Evolutionary conservation across 2,888 invertebrate species (phyloP).

Genomic region (Mythimna lalbum): DNA sequence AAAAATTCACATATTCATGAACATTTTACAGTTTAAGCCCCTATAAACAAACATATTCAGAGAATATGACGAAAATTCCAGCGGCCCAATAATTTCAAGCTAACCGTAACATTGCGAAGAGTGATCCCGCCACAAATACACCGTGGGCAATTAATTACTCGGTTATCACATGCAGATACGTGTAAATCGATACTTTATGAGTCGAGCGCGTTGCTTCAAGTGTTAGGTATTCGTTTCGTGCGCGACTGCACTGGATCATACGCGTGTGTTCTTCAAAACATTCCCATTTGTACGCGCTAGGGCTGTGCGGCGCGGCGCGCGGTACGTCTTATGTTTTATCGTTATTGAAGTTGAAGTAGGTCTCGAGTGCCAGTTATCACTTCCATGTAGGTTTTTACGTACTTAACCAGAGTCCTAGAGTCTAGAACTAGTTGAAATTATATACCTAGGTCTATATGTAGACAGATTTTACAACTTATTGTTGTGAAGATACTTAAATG

Average conservation of each 20-base stretch:
- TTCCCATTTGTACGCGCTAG: slow-evolving; percentile 71
- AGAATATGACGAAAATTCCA: slow-evolving; percentile 24
- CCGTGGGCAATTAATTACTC: slow-evolving; percentile 66
- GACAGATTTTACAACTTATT: not conserved
- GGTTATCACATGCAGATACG: slow-evolving; percentile 68
- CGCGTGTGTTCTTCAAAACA: slow-evolving; percentile 87
- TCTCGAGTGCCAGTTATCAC: slow-evolving; percentile 35
- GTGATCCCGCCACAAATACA: slow-evolving; percentile 62
- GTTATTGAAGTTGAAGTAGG: slow-evolving; percentile 35
- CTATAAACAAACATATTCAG: not conserved
- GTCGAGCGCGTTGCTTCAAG: slow-evolving; percentile 76
- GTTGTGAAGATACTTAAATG: not conserved
- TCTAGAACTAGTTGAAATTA: slow-evolving; percentile 15
- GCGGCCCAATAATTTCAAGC: slow-evolving; percentile 45
- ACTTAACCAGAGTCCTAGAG: not conserved
- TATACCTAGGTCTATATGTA: not conserved
- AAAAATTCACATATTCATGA: no score
- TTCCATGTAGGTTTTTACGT: slow-evolving; percentile 29
- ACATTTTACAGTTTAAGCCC: not conserved
- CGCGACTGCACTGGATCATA: slow-evolving; percentile 76
- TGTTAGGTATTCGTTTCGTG: slow-evolving; percentile 80
- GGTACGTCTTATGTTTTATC: slow-evolving; percentile 40
- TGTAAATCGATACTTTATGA: slow-evolving; percentile 74
- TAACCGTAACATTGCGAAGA: slow-evolving; percentile 49
- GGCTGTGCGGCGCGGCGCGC: slow-evolving; percentile 72